These are phyloP conservation scores for Clarias platycephalus DNA, from an alignment of 2,797 vertebrate genomes.

Conservation along the genomic window DNA sequence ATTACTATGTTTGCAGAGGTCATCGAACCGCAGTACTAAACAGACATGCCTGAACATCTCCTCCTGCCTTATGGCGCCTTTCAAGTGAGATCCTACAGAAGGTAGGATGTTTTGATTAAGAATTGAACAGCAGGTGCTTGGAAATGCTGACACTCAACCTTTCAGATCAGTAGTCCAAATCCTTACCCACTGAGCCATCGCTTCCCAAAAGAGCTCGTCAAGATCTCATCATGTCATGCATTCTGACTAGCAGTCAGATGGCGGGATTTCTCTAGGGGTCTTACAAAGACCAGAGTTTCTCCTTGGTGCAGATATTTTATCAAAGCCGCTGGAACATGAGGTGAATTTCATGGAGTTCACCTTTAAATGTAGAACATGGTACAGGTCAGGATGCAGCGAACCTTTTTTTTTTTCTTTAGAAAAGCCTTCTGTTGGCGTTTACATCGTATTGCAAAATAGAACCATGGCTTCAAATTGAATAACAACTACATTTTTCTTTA, in stretches of 20 bases:
- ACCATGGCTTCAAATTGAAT: neutral
- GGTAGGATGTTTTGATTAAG: neutral
- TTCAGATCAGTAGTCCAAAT: neutral
- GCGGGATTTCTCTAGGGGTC: neutral
- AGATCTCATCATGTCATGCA: neutral
- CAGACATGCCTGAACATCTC: neutral
- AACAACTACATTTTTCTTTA: conserved; percentile 16
- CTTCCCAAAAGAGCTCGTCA: neutral
- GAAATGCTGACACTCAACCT: neutral
- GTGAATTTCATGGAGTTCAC: neutral
- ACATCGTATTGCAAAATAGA: neutral
- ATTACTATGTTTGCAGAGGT: neutral
- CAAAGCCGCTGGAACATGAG: neutral
- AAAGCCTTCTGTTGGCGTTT: neutral
- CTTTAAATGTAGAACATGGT: neutral
- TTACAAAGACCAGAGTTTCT: neutral
- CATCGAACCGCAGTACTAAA: neutral
- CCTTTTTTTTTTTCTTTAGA: neutral
- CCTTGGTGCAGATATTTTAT: neutral
- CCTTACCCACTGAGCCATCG: neutral
- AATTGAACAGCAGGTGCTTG: neutral
- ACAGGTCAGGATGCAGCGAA: neutral
- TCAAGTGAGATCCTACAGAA: neutral
- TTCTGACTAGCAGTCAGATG: neutral
- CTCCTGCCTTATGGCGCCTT: neutral